phyloP scores from a whole-genome alignment of 2,797 vertebrate species.

The Gallirallus australis region DNA sequence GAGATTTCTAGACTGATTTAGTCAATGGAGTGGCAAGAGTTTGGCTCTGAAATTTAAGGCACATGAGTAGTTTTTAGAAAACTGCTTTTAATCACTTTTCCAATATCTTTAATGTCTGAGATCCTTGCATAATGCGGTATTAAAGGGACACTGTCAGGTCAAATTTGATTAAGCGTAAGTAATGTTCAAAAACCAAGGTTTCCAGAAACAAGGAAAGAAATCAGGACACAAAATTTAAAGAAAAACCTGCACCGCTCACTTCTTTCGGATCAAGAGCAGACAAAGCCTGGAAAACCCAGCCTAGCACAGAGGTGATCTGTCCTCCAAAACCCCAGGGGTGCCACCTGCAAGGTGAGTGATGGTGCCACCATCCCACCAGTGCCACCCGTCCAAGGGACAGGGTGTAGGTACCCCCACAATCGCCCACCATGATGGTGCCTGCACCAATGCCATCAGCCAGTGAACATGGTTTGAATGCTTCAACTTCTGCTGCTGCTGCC shows the following conservation, averaged over 20 bases:
- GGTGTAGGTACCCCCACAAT: accelerated
- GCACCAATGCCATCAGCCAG: neutral
- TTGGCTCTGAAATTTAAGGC: constrained; percentile 61
- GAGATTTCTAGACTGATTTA: constrained; percentile 64
- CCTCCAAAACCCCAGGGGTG: neutral
- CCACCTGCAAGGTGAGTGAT: accelerated
- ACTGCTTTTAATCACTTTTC: constrained; percentile 47
- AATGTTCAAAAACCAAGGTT: neutral
- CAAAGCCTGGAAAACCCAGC: neutral
- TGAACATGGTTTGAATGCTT: neutral
- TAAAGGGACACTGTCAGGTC: constrained; percentile 47
- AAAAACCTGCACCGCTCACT: neutral
- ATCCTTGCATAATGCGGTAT: constrained; percentile 52
- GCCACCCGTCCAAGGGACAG: accelerated
- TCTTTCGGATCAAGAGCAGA: neutral
- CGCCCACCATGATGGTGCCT: too few relatives aligned
- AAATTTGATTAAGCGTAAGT: neutral
- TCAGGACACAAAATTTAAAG: neutral
- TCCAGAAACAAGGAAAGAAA: neutral
- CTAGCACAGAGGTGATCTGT: neutral
- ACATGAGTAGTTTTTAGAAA: constrained; percentile 63
- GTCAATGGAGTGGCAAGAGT: constrained; percentile 11
- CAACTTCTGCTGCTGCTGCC: neutral
- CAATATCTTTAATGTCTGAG: constrained; percentile 34
- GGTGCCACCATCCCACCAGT: accelerated